Evolutionary conservation across 1,140 invertebrate genomes (phyloP), one percentile per base, ranked within the genome.

Genomic region (Dryas iulia): DNA sequence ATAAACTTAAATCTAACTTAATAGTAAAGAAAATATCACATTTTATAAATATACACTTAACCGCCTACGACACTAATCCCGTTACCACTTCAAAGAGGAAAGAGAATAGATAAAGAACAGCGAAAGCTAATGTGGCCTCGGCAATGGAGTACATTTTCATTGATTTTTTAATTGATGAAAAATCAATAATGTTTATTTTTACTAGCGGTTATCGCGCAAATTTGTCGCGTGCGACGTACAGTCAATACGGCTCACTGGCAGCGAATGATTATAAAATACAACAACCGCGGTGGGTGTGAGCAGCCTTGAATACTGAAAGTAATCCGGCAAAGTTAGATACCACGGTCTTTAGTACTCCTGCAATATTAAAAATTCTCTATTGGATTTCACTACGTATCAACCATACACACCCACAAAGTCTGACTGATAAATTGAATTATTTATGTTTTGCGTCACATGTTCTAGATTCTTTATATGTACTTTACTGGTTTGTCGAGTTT

Each of bases 31-130:
- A 69, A 73, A 66, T 74, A 75, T 75, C 71, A 74, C 74, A 76
- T 73, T 66, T 65, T 65, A 35, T 78, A 71, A 54, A 74, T 73
- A 72, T 31, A 58, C 21, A 66, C 24, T 69, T 59, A 65, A 70
- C 65, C 65, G 58, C 62, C 74, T 87, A 90, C 33, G 79, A 80
- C 58, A 89, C 78, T 71, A 91, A 77, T 73, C 86, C 86, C 71
- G 87, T 86, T 59, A 91, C 87, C 31, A 88, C 87, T 82, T 91
- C 89, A 59, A 91, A 91, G 10, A 91, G 73, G 58, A 91, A 91
- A 47, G 89, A 90, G 65, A 91, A 90, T 52, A 91, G 72, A 54
- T 91, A 91, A 25, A 91, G 77, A 65, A 91, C 86, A 56, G 88
- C 65, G 66, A 91, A 87, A 69, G 89, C 89, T 59, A 91, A 68